Conservation (phyloP, 2,113 vertebrate genomes). For the Myodes glareolus region DNA sequence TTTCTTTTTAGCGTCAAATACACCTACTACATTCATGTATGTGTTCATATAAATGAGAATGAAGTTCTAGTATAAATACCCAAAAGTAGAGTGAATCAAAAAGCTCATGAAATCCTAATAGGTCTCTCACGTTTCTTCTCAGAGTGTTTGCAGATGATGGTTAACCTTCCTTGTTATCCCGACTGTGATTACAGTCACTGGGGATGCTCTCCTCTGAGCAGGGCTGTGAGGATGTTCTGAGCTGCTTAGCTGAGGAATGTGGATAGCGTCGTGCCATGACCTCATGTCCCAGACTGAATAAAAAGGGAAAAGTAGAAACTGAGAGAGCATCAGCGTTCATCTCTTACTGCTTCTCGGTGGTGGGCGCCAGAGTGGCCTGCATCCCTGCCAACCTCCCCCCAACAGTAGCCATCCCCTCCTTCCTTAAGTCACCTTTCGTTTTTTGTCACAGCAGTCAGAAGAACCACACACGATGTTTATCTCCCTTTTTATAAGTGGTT, state of each 20-base stretch:
- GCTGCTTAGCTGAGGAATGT: not conserved
- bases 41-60: slow-evolving; percentile 5
- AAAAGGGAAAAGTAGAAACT: not conserved
- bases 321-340: not conserved
- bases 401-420: too few relatives aligned
- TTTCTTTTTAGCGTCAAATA: not conserved
- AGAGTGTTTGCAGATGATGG: not conserved
- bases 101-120: not conserved
- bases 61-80: not conserved
- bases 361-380: not conserved
- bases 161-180: too few relatives aligned
- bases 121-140: not conserved
- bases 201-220: not conserved
- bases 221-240: not conserved
- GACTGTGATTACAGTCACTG: not conserved
- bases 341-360: not conserved
- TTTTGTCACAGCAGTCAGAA: not conserved
- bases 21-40: not conserved
- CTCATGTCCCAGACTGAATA: not conserved
- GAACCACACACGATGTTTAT: not conserved
- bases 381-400: not conserved
- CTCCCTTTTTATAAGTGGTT: not conserved
- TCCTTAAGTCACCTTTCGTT: not conserved
- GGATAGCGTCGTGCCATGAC: not conserved
- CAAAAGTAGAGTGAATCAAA: slow-evolving; percentile 7